Percentiles rank a stretch among this genome's conserved stretches.
Evolutionary conservation across 2,797 vertebrate species (phyloP).

Genomic region (Megaceryle alcyon): DNA sequence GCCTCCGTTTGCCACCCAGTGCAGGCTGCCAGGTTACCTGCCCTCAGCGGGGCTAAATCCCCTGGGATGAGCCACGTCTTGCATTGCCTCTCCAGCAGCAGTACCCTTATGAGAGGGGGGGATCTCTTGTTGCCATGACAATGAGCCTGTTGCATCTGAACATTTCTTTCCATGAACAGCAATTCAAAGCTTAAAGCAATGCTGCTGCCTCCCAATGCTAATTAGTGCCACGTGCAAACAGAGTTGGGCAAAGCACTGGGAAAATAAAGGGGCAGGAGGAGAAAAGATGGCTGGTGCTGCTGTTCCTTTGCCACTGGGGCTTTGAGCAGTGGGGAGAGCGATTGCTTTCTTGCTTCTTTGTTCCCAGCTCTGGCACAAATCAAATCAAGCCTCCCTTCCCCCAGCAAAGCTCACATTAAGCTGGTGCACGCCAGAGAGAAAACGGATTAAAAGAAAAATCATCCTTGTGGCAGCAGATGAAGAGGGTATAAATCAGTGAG

Average conservation of each 20-base stretch:
- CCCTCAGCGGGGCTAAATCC: background rate
- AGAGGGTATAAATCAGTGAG: background rate
- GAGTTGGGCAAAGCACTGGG: slow-evolving; percentile 8
- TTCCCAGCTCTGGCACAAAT: background rate
- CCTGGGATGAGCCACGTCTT: fast-evolving
- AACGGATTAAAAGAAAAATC: slow-evolving; percentile 52
- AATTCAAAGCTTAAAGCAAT: slow-evolving; percentile 17
- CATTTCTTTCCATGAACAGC: background rate
- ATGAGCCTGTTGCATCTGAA: slow-evolving; percentile 25
- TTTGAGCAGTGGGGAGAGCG: background rate
- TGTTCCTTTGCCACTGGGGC: fast-evolving
- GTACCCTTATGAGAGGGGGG: background rate
- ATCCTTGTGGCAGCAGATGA: background rate
- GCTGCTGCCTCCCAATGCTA: background rate
- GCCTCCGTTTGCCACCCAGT: fast-evolving
- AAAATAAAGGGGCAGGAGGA: background rate
- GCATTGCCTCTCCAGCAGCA: background rate
- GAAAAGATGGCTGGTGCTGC: background rate
- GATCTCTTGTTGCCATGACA: slow-evolving; percentile 59
- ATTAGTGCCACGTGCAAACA: background rate
- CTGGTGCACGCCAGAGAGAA: background rate
- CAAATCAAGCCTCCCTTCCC: slow-evolving; percentile 30
- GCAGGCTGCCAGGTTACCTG: background rate
- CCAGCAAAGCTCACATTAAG: background rate
- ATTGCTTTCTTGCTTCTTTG: background rate